Evolutionary conservation across 2,797 vertebrate species (phyloP), one percentile per base, ranked within the genome.

Genomic region (Merluccius polli): DNA sequence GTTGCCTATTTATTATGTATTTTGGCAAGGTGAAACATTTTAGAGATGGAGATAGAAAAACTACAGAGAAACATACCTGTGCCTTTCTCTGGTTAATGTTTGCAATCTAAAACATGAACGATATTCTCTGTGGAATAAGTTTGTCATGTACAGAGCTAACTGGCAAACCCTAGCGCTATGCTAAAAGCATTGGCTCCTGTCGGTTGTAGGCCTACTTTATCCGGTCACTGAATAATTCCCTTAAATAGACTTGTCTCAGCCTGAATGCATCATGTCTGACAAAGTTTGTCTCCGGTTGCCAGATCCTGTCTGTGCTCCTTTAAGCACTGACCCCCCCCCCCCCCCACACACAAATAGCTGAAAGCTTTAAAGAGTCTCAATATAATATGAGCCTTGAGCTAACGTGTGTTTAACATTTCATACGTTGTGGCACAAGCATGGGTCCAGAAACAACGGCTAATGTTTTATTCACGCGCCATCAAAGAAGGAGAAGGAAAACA

Each of bases 401-500:
- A 30, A 29, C 11, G 29, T 15, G 75, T 69, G 72, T 79, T 83
- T 68, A 77, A 84, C 71, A 70, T 85, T 77, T 77, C 79, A 83
- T 76, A 82, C 74, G 63, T 81, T 77, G 81, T 77, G 77, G 84
- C 73, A 18, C 74, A 12, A 73, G 81, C 84, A 83, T 83, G 85
- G 81, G 75, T 1, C 18, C 27, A 30, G 71, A 67, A 29, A 72
- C 79, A 75, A 79, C 78, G 80, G 77, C 36, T 78, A 27, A 85
- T 87, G 86, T 87, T 84, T 87, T 83, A 84, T 87, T 87, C 86
- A 85, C 74, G 5, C n/a, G 0, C 38, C 76, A 77, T 82, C 77
- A 76, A 35, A 82, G 82, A 31, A 21, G 67, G 67, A 32, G 52
- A 77, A 81, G 77, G 83, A 33, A 32, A 76, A 78, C 76, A 13